Evolutionary conservation across 2,888 invertebrate genomes (phyloP).

Genomic region (Lottia gigantea): DNA sequence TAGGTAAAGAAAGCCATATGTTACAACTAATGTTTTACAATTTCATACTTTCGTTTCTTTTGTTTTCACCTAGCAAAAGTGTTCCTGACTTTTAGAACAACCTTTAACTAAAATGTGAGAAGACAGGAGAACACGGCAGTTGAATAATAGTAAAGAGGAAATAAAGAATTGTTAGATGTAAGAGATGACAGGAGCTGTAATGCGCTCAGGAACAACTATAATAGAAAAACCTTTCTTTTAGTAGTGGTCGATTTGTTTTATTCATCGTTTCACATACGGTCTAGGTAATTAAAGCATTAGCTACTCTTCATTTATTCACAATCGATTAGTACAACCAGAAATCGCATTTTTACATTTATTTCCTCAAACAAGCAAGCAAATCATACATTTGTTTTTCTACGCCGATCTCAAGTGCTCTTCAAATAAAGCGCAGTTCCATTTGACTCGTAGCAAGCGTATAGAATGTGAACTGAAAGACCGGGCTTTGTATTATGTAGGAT

Average conservation of each 20-base stretch:
- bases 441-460: slow-evolving; percentile 1
- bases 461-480: neutral
- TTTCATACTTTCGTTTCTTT: neutral
- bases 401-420: slow-evolving; percentile 7
- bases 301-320: slow-evolving; percentile 3
- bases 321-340: neutral
- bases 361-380: slow-evolving; percentile 11
- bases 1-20: slow-evolving; percentile 9
- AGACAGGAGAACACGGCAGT: neutral
- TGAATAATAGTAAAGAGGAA: neutral
- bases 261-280: slow-evolving; percentile 7
- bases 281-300: slow-evolving; percentile 10
- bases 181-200: neutral
- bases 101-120: neutral
- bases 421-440: slow-evolving; percentile 11
- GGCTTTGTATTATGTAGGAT: neutral
- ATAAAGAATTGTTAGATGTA: neutral
- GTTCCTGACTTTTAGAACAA: slow-evolving; percentile 2
- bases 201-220: neutral
- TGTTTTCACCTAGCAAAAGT: neutral
- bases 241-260: neutral
- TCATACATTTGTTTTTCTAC: slow-evolving; percentile 9
- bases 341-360: slow-evolving; percentile 9
- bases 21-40: neutral
- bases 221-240: neutral